phyloP scores from a whole-genome alignment of 1,140 invertebrate genomes.

The Diachasma alloeum region DNA sequence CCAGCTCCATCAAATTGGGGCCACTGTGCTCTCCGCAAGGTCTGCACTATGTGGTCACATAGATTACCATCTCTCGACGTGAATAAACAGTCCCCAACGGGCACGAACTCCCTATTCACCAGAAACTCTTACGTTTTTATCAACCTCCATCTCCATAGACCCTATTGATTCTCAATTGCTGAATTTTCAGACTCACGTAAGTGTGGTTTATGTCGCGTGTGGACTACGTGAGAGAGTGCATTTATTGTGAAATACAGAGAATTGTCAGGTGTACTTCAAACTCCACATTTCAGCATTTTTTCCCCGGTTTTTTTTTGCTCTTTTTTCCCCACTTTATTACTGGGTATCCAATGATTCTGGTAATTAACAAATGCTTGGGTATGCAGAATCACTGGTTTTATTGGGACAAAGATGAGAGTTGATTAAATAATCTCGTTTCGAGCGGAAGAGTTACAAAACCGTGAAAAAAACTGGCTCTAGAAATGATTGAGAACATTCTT shows the following conservation, averaged over 20 bases:
- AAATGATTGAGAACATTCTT: too few relatives aligned
- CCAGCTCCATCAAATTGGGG: background rate
- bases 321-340: background rate
- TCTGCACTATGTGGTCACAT: background rate
- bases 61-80: background rate
- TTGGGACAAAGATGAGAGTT: background rate
- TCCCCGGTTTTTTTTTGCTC: background rate
- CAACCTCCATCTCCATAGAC: background rate
- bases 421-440: background rate
- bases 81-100: background rate
- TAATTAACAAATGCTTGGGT: conserved; percentile 6
- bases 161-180: background rate
- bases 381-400: background rate
- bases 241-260: background rate
- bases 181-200: background rate
- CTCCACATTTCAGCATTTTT: background rate
- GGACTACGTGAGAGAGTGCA: background rate
- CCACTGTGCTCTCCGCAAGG: background rate
- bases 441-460: conserved; percentile 8
- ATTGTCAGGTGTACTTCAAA: background rate
- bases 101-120: background rate
- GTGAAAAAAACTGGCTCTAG: background rate
- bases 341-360: background rate
- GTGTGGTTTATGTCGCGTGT: background rate
- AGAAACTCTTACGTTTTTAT: background rate